Conservation (phyloP, 2,797 vertebrate genomes). For the Serranus cabrilla region DNA sequence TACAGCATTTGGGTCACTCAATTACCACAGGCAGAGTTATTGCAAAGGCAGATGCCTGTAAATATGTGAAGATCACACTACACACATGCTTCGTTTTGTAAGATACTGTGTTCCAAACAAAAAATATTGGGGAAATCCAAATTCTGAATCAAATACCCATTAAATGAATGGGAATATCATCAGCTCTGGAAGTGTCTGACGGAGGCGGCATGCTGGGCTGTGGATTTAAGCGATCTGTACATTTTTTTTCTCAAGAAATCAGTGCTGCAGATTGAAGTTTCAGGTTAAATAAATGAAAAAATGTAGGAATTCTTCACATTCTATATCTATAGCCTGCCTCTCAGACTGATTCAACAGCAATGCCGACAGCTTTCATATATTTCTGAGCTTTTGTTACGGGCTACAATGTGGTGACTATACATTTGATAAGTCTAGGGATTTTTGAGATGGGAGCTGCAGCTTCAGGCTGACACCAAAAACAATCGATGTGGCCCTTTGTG, state of each 20-base stretch:
- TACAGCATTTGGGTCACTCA: too few relatives aligned
- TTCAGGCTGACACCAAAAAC: constrained; percentile 29
- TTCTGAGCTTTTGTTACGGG: not conserved
- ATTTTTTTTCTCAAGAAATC: too few relatives aligned
- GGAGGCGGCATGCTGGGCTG: too few relatives aligned
- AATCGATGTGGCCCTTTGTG: constrained; percentile 24
- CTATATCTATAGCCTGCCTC: too few relatives aligned
- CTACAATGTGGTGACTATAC: not conserved
- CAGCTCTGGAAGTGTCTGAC: not conserved
- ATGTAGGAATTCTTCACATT: not conserved
- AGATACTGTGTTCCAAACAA: not conserved
- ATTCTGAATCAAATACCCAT: not conserved
- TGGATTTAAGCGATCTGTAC: too few relatives aligned
- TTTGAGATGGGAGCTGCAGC: constrained; percentile 15
- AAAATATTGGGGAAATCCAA: not conserved
- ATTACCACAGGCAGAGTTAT: too few relatives aligned
- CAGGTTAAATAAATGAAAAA: not conserved
- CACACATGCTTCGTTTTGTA: not conserved
- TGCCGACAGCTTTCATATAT: not conserved
- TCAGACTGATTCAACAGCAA: not conserved
- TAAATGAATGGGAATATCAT: not conserved
- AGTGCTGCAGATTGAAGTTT: too few relatives aligned
- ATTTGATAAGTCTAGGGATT: constrained; percentile 10
- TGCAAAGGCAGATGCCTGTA: too few relatives aligned
- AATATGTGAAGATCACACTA: not conserved